Percentiles rank a stretch among this genome's conserved stretches.
Conservation (phyloP, 64 coral and sea anemone genomes). For the Montipora cactus region DNA sequence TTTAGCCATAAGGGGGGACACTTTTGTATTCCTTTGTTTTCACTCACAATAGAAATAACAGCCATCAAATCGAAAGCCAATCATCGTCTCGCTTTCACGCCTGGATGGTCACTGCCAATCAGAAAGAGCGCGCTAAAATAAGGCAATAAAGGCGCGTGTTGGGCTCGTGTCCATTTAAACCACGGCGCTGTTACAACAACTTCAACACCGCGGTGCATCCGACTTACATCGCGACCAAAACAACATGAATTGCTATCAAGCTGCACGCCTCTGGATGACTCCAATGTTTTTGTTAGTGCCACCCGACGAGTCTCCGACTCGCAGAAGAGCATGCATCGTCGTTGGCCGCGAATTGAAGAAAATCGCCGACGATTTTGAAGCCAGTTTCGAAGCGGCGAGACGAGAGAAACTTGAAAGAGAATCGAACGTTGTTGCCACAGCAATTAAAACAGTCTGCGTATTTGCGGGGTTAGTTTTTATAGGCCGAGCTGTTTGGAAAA, state of each 20-base stretch:
- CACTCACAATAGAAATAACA: background rate
- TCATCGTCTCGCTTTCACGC: background rate
- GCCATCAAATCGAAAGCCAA: background rate
- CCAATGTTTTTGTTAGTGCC: background rate
- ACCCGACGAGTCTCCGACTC: conserved; percentile 1
- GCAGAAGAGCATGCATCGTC: conserved; percentile 23
- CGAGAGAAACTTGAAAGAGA: background rate
- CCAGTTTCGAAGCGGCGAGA: background rate
- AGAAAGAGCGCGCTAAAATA: background rate
- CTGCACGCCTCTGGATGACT: background rate
- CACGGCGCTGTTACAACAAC: background rate
- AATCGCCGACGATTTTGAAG: conserved; percentile 31
- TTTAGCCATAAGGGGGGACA: background rate
- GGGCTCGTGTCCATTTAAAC: background rate
- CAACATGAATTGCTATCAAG: conserved; percentile 21
- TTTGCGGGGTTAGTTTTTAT: conserved; percentile 7
- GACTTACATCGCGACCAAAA: background rate
- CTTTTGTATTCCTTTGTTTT: background rate
- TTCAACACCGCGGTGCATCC: background rate
- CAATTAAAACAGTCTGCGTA: background rate
- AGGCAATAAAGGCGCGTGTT: conserved; percentile 30
- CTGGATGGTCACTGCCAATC: background rate
- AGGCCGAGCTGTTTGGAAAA: conserved; percentile 27
- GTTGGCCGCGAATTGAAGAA: conserved; percentile 28
- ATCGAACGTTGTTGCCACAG: background rate